Evolutionary conservation across 2,888 invertebrate genomes (phyloP), one percentile per base, ranked within the genome.

Genomic region (Sarcophaga caerulescens): DNA sequence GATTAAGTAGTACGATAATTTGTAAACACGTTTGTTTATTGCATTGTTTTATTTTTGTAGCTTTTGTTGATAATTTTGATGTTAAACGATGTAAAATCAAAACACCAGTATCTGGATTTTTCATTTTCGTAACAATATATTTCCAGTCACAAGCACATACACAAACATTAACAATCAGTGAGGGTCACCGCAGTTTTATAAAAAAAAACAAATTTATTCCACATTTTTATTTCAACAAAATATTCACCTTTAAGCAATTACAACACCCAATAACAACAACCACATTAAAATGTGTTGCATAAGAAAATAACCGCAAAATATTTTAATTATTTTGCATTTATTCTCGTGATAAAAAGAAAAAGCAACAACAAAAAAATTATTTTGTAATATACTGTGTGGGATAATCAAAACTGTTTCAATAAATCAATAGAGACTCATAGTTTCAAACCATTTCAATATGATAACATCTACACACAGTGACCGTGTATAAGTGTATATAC

Each of bases 251-350:
- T 25, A 47, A 66, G 35, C 17, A 11, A 45, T n/a, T 65, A 65
- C 17, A 25, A 59, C 8, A 60, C 14, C 19, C 6, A 10, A 3
- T 19, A 23, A 63, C 3, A 59, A 59, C 11, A n/a, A n/a, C 59
- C 44, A 3, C 17, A 35, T 59, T 75, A 21, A 10, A n/a, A 17
- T 57, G 0, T 14, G 57, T 35, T 4, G 19, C 23, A 45, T 17
- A 21, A 11, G 4, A 74, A 62, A 70, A 74, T 19, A 68, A 69
- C 68, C 62, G 75, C 23, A 69, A 65, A 66, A 70, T 71, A 77
- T 77, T 83, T 78, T 78, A 78, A 73, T 83, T 83, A 71, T 83
- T 83, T 83, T 73, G 62, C 44, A 59, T 78, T 68, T 47, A 73
- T 62, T 71, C 25, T 71, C 52, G 21, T 66, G 57, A 68, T 45